Conservation (phyloP, 2,797 vertebrate species). For the Poeciliopsis infans region DNA sequence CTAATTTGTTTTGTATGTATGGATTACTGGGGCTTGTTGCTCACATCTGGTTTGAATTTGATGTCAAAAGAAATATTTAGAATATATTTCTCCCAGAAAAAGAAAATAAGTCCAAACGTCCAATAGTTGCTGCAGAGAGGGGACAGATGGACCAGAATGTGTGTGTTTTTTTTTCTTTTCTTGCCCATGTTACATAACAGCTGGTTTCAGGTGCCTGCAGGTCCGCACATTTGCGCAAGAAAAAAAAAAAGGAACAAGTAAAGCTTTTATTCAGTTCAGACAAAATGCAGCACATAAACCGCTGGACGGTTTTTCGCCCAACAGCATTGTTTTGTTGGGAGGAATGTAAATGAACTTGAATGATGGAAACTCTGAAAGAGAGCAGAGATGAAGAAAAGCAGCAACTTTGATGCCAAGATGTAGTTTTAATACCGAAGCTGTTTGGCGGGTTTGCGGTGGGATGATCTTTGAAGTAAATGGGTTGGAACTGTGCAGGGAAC, state of each 20-base stretch:
- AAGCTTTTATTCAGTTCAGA: constrained; percentile 40
- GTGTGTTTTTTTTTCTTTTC: not conserved
- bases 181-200: constrained; percentile 28
- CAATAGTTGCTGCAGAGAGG: not conserved
- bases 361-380: constrained; percentile 43
- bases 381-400: constrained; percentile 25
- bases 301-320: constrained; percentile 13
- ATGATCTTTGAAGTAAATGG: constrained; percentile 68
- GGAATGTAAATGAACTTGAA: constrained; percentile 49
- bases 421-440: constrained; percentile 55
- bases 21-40: not conserved
- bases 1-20: not conserved
- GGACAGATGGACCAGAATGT: constrained; percentile 8
- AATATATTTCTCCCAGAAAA: not conserved
- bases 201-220: constrained; percentile 29
- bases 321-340: constrained; percentile 27
- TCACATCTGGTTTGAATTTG: not conserved
- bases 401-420: constrained; percentile 41
- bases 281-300: constrained; percentile 32
- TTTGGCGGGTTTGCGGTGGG: constrained; percentile 64
- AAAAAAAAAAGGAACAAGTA: constrained; percentile 17
- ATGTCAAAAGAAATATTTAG: not conserved
- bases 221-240: constrained; percentile 24
- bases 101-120: not conserved
- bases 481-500: constrained; percentile 49